Base-by-base conservation (phyloP, 2,113 vertebrate genomes). In the Fregata magnificens region DNA sequence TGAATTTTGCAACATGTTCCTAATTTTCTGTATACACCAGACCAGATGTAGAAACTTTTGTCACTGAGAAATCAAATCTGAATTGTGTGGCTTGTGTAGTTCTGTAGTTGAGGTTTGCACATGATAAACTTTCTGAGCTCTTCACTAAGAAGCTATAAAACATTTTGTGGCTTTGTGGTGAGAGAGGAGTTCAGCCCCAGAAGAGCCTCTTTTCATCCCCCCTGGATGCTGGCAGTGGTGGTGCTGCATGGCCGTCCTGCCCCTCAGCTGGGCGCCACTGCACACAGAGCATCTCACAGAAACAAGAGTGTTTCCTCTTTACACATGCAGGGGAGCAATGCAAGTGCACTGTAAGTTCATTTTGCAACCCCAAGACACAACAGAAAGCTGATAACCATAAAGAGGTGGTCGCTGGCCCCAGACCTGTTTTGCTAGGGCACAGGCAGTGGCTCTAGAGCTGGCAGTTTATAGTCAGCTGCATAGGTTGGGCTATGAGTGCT, bases 271-370 rank as follows among this genome's bases (percentile, higher is more conserved):
- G 42, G 19, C 9, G 38, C 6, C 32, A 7, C 20, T 42, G 17
- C n/a, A n/a, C 20, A 32, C 0, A 0, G 5, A 74, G 2, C 21
- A 42, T 25, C n/a, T n/a, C n/a, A n/a, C n/a, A n/a, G n/a, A n/a
- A n/a, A n/a, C n/a, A n/a, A n/a, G n/a, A n/a, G n/a, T n/a, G n/a
- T n/a, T n/a, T n/a, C n/a, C n/a, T n/a, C n/a, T n/a, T n/a, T n/a
- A n/a, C n/a, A n/a, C 9, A 4, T n/a, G 6, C 42, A 38, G 11
- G 6, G 13, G 6, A 76, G 13, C 3, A 42, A 11, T 9, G 6
- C 17, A 26, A 40, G 9, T 15, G 26, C 1, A 0, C 47, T 69
- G 1, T 6, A 42, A 58, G 8, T 26, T 70, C 26, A 11, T 58
- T 74, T 42, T 86, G 29, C 28, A 74, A 10, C 2, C 1, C 11